phyloP scores from a whole-genome alignment of 2,888 invertebrate species.

The Papilio elwesi region DNA sequence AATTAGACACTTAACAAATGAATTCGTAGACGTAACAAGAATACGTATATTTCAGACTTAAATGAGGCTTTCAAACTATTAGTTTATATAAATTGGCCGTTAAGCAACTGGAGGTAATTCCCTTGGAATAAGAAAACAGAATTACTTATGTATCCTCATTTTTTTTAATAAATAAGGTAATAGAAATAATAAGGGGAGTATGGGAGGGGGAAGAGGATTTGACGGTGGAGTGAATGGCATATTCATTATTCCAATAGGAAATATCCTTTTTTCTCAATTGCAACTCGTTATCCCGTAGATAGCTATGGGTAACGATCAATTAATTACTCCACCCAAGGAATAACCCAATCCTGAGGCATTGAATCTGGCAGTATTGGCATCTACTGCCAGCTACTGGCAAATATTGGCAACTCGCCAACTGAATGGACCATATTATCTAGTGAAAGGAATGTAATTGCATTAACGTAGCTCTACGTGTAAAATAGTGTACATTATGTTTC shows the following conservation, averaged over 20 bases:
- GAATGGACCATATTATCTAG: constrained; percentile 14
- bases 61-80: constrained; percentile 6
- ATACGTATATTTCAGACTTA: neutral
- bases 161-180: no score
- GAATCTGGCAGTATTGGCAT: neutral
- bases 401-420: constrained; percentile 12
- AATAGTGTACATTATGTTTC: neutral
- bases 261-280: no score
- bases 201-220: no score
- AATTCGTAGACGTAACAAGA: constrained; percentile 7
- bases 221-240: no score
- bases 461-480: neutral
- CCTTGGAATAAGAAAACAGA: no score
- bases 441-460: neutral
- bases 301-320: no score
- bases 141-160: no score
- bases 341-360: constrained; percentile 9
- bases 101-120: neutral
- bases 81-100: neutral
- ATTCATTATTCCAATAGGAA: no score
- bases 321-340: neutral
- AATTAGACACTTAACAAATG: constrained; percentile 27
- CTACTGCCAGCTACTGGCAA: neutral
- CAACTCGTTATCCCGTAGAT: no score
- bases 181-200: no score